Base-by-base conservation (phyloP, 2,113 vertebrate species). In the Percina caprodes region DNA sequence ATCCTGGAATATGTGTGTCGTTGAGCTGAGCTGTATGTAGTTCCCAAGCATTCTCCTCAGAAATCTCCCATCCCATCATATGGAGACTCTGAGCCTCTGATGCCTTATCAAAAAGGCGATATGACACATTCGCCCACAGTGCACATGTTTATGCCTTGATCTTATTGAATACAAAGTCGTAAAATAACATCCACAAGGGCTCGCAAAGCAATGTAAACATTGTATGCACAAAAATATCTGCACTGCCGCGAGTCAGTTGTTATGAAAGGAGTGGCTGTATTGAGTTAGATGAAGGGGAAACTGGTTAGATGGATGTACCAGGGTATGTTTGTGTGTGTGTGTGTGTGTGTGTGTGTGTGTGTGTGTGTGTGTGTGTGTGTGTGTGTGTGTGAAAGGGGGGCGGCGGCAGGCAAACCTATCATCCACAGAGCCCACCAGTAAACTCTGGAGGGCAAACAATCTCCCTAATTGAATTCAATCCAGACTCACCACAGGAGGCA, bases 391-490 rank as follows among this genome's bases (percentile, higher is more conserved):
- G 15, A 10, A 10, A 11, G 5, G 30, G 56, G 74, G n/a, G 59
- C 1, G 74, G 78, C 75, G 24, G 65, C 69, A 73, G 80, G 78
- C 77, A 75, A 86, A 88, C 78, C 84, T 73, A 85, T 89, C 89
- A 86, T 89, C 73, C 68, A 80, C 51, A 2, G 78, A 79, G 78
- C 85, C 77, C 85, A 83, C 79, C 82, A 86, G 86, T 89, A 91
- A 78, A 92, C 85, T 90, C 74, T 74, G 68, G 83, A 91, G 86
- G 90, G 86, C 86, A 89, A 92, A 92, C 89, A 92, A 94, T 94
- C 86, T 91, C 83, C 85, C 89, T 92, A 92, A 92, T 92, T 93
- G 90, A 93, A 94, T 93, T 87, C 85, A 82, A 87, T 91, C 92
- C 87, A 88, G 74, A 74, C 83, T 86, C 87, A 78, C 89, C 46